phyloP scores from a whole-genome alignment of 2,113 vertebrate genomes.

The Notothenia rossii region DNA sequence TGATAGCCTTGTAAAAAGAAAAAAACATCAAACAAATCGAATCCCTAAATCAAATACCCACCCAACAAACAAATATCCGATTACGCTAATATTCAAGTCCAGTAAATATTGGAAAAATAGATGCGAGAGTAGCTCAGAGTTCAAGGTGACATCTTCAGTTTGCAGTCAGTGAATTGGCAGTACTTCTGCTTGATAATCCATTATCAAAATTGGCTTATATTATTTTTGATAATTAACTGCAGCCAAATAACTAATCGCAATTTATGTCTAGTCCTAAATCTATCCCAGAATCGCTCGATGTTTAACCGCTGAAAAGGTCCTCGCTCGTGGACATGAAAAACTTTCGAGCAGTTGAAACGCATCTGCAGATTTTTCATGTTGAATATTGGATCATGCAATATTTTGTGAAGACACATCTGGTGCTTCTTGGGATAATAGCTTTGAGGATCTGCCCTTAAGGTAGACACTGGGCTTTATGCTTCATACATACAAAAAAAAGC shows the following conservation, averaged over 20 bases:
- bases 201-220: not conserved
- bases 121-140: no score
- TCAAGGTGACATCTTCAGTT: not conserved
- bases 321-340: slow-evolving; percentile 17
- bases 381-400: slow-evolving; percentile 3
- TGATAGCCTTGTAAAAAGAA: no score
- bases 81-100: no score
- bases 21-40: no score
- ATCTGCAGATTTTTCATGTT: slow-evolving; percentile 21
- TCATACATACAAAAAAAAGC: not conserved
- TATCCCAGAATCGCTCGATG: not conserved
- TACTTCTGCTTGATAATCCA: not conserved
- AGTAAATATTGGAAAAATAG: no score
- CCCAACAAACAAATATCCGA: no score
- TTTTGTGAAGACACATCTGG: slow-evolving; percentile 21
- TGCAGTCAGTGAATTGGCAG: not conserved
- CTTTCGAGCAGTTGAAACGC: not conserved
- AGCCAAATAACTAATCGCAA: not conserved
- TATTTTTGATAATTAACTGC: not conserved
- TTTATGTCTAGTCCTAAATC: not conserved
- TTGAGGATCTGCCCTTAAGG: slow-evolving; percentile 16
- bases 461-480: not conserved
- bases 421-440: slow-evolving; percentile 27
- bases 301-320: slow-evolving; percentile 3
- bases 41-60: no score